A percentile compares a stretch with the other conserved stretches of the same genome.
Evolutionary conservation across 2,888 invertebrate genomes (phyloP).

Genomic region (Empis stercorea): DNA sequence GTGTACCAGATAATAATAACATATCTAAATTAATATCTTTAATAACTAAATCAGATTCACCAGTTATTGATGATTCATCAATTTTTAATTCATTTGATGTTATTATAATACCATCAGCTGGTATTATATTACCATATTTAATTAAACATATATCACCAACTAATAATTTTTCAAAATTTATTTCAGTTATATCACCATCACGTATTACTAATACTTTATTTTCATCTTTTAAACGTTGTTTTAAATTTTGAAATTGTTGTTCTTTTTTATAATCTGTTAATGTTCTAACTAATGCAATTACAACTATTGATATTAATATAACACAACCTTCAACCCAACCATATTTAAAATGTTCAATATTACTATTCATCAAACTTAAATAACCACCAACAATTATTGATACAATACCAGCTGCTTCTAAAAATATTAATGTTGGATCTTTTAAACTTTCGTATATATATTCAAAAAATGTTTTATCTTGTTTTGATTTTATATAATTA

Average conservation of each 20-base stretch:
- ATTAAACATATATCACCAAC: slow-evolving; percentile 95
- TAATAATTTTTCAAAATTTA: slow-evolving; percentile 80
- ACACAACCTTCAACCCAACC: slow-evolving; percentile 98
- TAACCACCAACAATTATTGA: slow-evolving; percentile 40
- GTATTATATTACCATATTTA: slow-evolving; percentile 88
- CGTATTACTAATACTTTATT: slow-evolving; percentile 92
- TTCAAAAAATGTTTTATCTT: too few species aligned
- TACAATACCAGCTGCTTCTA: slow-evolving; percentile 90
- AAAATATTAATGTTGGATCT: slow-evolving; percentile 93
- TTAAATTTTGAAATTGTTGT: slow-evolving; percentile 92
- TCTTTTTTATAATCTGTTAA: slow-evolving; percentile 99
- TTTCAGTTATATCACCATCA: slow-evolving; percentile 73
- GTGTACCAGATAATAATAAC: slow-evolving; percentile 92
- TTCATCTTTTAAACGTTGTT: slow-evolving; percentile 91
- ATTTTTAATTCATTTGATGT: slow-evolving; percentile 94
- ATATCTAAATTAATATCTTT: slow-evolving; percentile 68
- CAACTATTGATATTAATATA: slow-evolving; percentile 92
- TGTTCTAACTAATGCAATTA: slow-evolving; percentile 94
- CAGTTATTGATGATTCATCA: slow-evolving; percentile 93
- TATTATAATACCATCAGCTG: slow-evolving; percentile 87
- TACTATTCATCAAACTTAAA: too few species aligned
- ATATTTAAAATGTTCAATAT: slow-evolving; percentile 38
- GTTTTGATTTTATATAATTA: too few species aligned
- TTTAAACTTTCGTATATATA: slow-evolving; percentile 25
- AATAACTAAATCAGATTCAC: slow-evolving; percentile 65